Conservation (phyloP, 2,888 invertebrate species). For the Torymus tubicola region DNA sequence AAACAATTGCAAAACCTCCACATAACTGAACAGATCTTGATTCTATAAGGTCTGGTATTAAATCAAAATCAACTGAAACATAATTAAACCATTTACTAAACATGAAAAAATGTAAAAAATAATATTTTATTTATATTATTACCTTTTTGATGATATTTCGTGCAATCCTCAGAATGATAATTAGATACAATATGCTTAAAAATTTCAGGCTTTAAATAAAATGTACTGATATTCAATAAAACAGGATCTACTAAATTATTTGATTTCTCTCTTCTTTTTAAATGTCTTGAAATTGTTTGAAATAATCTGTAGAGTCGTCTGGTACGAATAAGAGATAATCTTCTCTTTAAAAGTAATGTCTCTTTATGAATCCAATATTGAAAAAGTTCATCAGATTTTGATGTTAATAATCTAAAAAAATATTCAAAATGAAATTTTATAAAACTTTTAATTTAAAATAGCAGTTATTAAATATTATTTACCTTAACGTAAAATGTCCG, state of each 20-base stretch:
- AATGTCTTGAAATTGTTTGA: conserved; percentile 63
- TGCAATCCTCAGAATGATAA: conserved; percentile 64
- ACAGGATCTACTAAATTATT: conserved; percentile 60
- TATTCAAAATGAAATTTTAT: conserved; percentile 13
- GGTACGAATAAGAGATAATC: conserved; percentile 65
- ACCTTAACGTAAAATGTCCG: conserved; percentile 80
- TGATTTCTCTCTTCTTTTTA: conserved; percentile 57
- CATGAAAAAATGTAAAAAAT: conserved; percentile 32
- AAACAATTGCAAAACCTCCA: conserved; percentile 78
- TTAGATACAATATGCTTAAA: conserved; percentile 67
- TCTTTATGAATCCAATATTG: conserved; percentile 69
- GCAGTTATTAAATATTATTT: conserved; percentile 60
- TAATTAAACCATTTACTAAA: conserved; percentile 5
- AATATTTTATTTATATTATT: conserved; percentile 49
- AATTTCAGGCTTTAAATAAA: conserved; percentile 61
- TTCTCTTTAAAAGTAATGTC: conserved; percentile 66
- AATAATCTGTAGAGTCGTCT: conserved; percentile 70
- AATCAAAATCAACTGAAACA: conserved; percentile 78
- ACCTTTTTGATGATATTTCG: conserved; percentile 66
- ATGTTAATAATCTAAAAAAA: conserved; percentile 68
- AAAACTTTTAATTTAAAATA: conserved; percentile 17
- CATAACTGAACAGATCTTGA: conserved; percentile 78
- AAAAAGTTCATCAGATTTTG: conserved; percentile 66
- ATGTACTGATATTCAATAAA: conserved; percentile 62
- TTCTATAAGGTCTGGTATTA: conserved; percentile 79